Conservation (phyloP, 2,888 invertebrate species). For the Neria commutata region DNA sequence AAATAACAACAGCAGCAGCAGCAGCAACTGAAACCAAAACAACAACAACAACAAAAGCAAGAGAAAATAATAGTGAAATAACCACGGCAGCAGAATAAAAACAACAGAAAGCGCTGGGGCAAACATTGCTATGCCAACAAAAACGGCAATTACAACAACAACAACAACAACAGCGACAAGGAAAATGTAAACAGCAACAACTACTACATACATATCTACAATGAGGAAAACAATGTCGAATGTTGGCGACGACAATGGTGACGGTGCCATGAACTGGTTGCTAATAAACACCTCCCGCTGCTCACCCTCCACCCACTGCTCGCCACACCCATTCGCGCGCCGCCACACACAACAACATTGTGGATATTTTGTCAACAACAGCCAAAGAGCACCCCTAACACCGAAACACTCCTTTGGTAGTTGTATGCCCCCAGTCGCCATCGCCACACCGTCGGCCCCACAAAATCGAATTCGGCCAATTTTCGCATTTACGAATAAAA, state of each 20-base stretch:
- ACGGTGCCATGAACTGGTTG: constrained; percentile 5
- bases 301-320: constrained; percentile 10
- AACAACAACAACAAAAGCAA: constrained; percentile 8
- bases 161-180: constrained; percentile 16
- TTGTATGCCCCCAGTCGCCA: no score
- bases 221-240: constrained; percentile 8
- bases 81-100: constrained; percentile 32
- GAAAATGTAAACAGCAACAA: constrained; percentile 4
- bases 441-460: neutral
- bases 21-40: constrained; percentile 26
- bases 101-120: constrained; percentile 25
- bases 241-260: neutral
- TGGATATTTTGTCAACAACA: constrained; percentile 12
- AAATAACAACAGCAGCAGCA: constrained; percentile 31
- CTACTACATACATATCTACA: constrained; percentile 5
- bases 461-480: neutral
- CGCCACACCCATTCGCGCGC: constrained; percentile 10
- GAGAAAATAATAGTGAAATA: constrained; percentile 23
- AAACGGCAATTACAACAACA: constrained; percentile 27
- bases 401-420: no score
- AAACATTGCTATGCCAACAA: constrained; percentile 24
- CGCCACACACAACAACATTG: constrained; percentile 37
- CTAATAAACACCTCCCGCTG: neutral
- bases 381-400: neutral
- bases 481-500: neutral